Base-by-base conservation (phyloP, 2,797 vertebrate genomes). In the Loriculus beryllinus region DNA sequence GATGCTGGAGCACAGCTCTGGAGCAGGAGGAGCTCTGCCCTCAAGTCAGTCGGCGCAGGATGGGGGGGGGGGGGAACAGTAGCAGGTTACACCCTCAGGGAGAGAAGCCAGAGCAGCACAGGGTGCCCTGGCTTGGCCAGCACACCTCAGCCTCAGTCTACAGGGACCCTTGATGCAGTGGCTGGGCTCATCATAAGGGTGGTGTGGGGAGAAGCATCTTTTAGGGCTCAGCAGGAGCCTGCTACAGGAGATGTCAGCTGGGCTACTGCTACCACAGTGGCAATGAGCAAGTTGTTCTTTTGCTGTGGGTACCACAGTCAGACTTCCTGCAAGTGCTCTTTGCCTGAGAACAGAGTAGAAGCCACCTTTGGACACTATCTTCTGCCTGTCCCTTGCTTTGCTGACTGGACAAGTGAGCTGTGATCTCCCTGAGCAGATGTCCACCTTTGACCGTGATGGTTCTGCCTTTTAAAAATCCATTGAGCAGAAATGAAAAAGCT, bases 41-140 rank as follows among this genome's bases (percentile, higher is more conserved):
- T 21, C n/a, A 21, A 25, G 52, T 13, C 9, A 1, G 20, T 1
- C 8, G 6, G 18, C 7, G 2, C 1, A 3, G 45, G 52, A 26
- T 20, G n/a, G n/a, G n/a, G n/a, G n/a, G n/a, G n/a, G n/a, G 42
- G 33, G 59, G 45, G 33, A 8, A 14, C 3, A 12, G n/a, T 16
- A 49, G 6, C 18, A 18, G 11, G 14, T 1, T 25, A 21, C 51
- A 15, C 18, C 52, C 52, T 31, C 2, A 1, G 26, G 45, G 13
- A 47, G n/a, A 42, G 42, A 21, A 43, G 12, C 47, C 35, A 8
- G n/a, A 68, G 63, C 48, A 56, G 54, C 4, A 0, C n/a, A 5
- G 42, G 12, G 49, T 10, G 43, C 49, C 28, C 56, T 1, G 17
- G 56, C n/a, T 62, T 56, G 42, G 37, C 51, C 59, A 16, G 35